Evolutionary conservation across 2,113 vertebrate species (phyloP), one percentile per base, ranked within the genome.

Genomic region (Osmerus mordax): DNA sequence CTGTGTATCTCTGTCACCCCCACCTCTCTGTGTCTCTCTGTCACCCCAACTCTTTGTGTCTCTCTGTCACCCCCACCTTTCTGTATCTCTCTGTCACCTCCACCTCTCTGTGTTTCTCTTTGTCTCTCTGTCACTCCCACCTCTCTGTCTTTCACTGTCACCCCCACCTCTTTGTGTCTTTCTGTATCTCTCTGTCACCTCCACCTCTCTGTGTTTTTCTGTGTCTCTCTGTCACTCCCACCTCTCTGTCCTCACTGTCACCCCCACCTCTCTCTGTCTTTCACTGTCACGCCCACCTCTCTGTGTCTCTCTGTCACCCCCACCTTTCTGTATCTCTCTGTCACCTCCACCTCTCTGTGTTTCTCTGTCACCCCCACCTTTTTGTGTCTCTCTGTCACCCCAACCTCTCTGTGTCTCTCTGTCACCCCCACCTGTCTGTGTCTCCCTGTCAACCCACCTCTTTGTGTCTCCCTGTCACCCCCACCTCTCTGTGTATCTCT

Each of bases 31-130:
- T 69, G 74, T 77, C 66, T 72, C 70, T 23, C 23, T 23, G 23
- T 23, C 23, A 23, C 23, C 23, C 23, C 76, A 21, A 21, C 21
- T 21, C 21, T 21, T 21, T 23, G 23, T 23, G 23, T 23, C 23
- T 23, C 23, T 23, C 23, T 23, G 23, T 23, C 23, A 23, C 23
- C 23, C 23, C 76, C 69, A 58, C 29, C 63, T 75, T 75, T 67
- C 75, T 65, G n/a, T 55, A 74, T 29, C 21, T 58, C 18, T n/a
- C 19, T 62, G 14, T 65, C 13, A 63, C 25, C 29, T 11, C 32
- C 18, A 16, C 29, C 4, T 41, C 63, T 47, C 13, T 32, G 3
- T 41, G 6, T 65, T 19, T 47, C 41, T 47, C 41, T 47, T 4
- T 58, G 8, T 58, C 23, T 60, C 64, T 32, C 52, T 28, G 4